Base-by-base conservation (phyloP, 2,113 vertebrate genomes). In the Phylloscopus trochiloides region DNA sequence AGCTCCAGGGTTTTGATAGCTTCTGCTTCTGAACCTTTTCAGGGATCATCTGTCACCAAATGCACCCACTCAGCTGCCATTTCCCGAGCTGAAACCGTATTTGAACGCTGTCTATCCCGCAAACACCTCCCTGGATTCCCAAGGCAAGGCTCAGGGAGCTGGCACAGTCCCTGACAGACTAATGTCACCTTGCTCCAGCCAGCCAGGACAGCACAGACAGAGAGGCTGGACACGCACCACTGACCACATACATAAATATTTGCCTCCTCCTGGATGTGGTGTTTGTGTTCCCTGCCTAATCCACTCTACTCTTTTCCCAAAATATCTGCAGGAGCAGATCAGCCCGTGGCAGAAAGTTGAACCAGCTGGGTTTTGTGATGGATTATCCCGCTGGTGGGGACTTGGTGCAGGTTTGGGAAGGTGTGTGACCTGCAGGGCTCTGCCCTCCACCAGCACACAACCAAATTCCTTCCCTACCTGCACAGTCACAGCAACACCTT, bases 41-140 rank as follows among this genome's bases (percentile, higher is more conserved):
- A 74, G 86, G 77, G 78, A 83, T 95, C 89, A 83, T 93, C 95
- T 96, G 87, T 85, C 91, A 94, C 78, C 87, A 92, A 91, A 79
- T 20, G 78, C 90, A 62, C 73, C 87, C 86, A 88, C 94, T 91
- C 90, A 91, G 81, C 66, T 94, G 75, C 93, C 79, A 52, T 67
- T 63, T 90, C 71, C 85, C 90, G 43, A 83, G 40, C 66, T 88
- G 25, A 79, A 77, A 75, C 61, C 7, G 1, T 17, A 32, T 42
- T 32, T 61, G 91, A 95, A 38, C 67, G 4, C 42, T 82, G 59
- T 43, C 61, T 36, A 3, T 48, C 68, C 80, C 63, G 50, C 61
- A 84, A 50, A 86, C 48, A 24, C n/a, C 18, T 63, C 57, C n/a
- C 45, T 11, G 8, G 25, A 54, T 62, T 85, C 3, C 4, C 9